A percentile compares a stretch with the other conserved stretches of the same genome.
These are phyloP conservation scores for Arenaria interpres DNA, from an alignment of 2,113 vertebrate species.

Conservation along the genomic window DNA sequence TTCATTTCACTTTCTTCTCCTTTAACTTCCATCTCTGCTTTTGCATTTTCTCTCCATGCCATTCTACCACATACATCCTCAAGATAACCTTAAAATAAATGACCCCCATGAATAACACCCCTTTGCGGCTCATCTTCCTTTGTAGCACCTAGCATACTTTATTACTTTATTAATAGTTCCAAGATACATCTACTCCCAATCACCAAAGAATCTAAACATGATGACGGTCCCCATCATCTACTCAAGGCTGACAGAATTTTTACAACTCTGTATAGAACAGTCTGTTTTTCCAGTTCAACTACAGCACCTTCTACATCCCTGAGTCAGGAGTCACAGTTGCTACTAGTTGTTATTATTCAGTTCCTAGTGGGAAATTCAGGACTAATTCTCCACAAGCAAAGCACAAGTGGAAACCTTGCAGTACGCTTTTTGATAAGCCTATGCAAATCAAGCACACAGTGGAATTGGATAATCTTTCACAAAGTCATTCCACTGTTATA, in stretches of 20 bases:
- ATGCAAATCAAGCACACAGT: neutral
- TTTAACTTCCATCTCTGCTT: neutral
- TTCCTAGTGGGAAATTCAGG: neutral
- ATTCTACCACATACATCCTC: neutral
- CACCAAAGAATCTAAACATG: rapidly evolving
- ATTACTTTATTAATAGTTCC: neutral
- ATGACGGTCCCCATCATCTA: neutral
- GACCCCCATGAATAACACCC: neutral
- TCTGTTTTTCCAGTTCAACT: neutral
- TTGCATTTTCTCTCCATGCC: neutral
- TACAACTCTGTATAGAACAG: neutral
- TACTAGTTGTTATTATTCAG: neutral
- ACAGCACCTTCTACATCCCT: neutral
- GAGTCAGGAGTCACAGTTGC: neutral
- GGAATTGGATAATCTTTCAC: neutral
- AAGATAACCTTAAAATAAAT: neutral
- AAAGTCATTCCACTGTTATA: neutral
- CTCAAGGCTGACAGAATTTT: neutral
- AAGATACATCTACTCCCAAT: neutral
- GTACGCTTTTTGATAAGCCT: neutral
- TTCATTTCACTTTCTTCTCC: neutral
- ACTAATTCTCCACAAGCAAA: neutral
- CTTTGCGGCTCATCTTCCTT: neutral
- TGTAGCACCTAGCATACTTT: neutral
- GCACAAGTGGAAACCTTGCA: neutral